Conservation (phyloP, 2,797 vertebrate genomes). For the Okamejei kenojei region DNA sequence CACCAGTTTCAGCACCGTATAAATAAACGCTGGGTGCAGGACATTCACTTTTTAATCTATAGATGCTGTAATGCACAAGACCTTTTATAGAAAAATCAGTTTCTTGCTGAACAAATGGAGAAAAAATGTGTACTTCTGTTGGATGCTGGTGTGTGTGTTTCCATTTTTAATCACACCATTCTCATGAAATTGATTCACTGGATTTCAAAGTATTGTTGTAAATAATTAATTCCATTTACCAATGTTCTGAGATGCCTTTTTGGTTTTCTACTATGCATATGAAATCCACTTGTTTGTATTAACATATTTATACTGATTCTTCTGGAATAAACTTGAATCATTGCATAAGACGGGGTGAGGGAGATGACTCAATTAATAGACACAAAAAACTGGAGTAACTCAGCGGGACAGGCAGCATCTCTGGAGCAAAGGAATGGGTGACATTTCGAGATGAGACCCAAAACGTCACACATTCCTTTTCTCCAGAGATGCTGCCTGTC, state of each 20-base stretch:
- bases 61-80: not conserved
- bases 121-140: slow-evolving; percentile 11
- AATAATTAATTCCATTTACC: not conserved
- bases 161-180: not conserved
- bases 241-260: not conserved
- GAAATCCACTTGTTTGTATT: not conserved
- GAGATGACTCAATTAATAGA: not conserved
- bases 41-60: not conserved
- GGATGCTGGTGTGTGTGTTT: not conserved
- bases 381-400: no score
- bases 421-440: no score
- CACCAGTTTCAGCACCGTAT: not conserved
- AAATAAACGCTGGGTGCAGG: not conserved
- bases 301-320: not conserved
- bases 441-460: no score
- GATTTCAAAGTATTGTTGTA: not conserved
- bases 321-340: not conserved
- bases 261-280: not conserved
- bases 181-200: not conserved
- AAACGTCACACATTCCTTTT: no score
- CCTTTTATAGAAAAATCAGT: not conserved
- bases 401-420: no score
- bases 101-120: not conserved
- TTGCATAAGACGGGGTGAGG: not conserved
- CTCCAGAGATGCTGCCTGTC: no score